Percentiles rank a stretch among this genome's conserved stretches.
These are phyloP conservation scores for Enteromius anoplus DNA, from an alignment of 2,797 vertebrate genomes.

Conservation along the genomic window DNA sequence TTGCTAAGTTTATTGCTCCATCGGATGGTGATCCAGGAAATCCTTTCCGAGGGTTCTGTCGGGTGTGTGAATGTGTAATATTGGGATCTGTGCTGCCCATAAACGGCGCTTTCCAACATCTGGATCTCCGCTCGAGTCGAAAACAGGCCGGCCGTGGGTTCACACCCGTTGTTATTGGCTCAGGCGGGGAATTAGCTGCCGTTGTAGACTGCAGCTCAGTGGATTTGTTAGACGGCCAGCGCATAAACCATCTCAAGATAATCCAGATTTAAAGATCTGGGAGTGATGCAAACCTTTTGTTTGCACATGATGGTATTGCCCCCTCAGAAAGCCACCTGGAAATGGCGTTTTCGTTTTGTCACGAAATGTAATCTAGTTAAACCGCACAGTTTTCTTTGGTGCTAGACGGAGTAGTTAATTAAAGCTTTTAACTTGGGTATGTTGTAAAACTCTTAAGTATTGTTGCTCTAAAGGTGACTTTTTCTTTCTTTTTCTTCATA, in stretches of 20 bases:
- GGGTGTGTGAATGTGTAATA: conserved; percentile 37
- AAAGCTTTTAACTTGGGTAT: conserved; percentile 6
- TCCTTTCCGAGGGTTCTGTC: neutral
- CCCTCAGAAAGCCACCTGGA: neutral
- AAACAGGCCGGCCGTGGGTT: conserved; percentile 32
- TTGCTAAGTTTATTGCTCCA: conserved; percentile 38
- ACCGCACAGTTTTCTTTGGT: neutral
- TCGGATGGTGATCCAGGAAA: conserved; percentile 42
- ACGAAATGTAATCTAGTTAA: neutral
- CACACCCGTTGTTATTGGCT: conserved; percentile 41
- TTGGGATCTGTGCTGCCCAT: conserved; percentile 9
- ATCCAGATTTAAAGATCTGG: conserved; percentile 33
- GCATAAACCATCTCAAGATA: conserved; percentile 45
- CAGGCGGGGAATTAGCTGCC: conserved; percentile 43
- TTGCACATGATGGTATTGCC: neutral
- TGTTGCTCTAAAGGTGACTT: conserved; percentile 10
- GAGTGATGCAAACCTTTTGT: neutral
- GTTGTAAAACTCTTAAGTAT: neutral
- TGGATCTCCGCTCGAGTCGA: conserved; percentile 39
- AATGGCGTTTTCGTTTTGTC: conserved; percentile 8
- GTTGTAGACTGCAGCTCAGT: conserved; percentile 40
- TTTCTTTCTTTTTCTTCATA: neutral
- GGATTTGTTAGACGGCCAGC: conserved; percentile 50
- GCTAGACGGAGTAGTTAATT: conserved; percentile 6
- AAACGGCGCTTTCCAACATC: conserved; percentile 46